Conservation (phyloP, 2,113 vertebrate genomes). For the Phalacrocorax carbo region DNA sequence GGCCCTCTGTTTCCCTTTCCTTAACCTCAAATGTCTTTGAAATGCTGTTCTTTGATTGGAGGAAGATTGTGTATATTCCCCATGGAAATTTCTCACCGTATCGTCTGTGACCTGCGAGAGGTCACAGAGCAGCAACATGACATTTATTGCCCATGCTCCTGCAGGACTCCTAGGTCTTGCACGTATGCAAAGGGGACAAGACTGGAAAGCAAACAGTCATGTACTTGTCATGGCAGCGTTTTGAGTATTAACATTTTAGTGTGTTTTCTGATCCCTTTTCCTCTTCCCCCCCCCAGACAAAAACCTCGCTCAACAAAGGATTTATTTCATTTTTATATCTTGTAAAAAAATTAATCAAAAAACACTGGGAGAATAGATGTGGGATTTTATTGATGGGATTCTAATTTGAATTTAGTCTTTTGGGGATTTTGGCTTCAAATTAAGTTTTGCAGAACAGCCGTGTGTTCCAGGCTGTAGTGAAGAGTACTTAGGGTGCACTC, state of each 20-base stretch:
- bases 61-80: background rate
- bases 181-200: background rate
- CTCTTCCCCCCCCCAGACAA: background rate
- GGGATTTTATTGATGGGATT: background rate
- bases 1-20: conserved; percentile 1
- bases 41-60: background rate
- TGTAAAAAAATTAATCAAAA: background rate
- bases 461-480: background rate
- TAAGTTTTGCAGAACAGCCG: background rate
- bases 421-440: background rate
- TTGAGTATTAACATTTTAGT: background rate
- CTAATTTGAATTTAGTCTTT: background rate
- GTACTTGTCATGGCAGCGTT: background rate
- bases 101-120: background rate
- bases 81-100: background rate
- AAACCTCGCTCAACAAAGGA: background rate
- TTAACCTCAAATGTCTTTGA: background rate
- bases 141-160: background rate
- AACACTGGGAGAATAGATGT: background rate
- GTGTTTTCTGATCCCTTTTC: background rate
- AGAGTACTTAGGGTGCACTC: background rate
- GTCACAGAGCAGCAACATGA: background rate
- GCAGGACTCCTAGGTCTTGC: background rate
- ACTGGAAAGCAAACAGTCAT: background rate
- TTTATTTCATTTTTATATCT: background rate